A percentile compares a stretch with the other conserved stretches of the same genome.
Evolutionary conservation across 1,140 invertebrate genomes (phyloP).

Genomic region (Euwallacea fornicatus): DNA sequence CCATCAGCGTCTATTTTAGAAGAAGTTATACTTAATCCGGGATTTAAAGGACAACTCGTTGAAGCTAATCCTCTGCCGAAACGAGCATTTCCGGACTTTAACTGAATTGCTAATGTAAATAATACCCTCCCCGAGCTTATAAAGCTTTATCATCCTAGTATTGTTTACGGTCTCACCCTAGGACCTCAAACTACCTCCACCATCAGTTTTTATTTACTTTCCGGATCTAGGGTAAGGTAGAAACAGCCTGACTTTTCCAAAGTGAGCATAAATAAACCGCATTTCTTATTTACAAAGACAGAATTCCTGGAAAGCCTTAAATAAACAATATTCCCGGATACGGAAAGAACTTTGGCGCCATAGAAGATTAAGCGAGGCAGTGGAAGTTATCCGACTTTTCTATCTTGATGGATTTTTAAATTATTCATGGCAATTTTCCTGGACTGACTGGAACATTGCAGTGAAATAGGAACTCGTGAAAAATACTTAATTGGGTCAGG

Average conservation of each 20-base stretch:
- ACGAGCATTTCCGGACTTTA: not conserved
- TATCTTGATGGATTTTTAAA: conserved; percentile 6
- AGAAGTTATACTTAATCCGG: conserved; percentile 13
- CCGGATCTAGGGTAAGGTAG: not conserved
- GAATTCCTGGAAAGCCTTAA: not conserved
- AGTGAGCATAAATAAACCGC: conserved; percentile 6
- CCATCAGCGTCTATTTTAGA: not conserved
- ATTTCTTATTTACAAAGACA: conserved; percentile 11
- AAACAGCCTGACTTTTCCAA: not conserved
- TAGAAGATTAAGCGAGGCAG: not conserved
- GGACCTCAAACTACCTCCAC: conserved; percentile 3
- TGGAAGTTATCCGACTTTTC: not conserved
- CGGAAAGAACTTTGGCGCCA: not conserved
- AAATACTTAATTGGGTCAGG: conserved; percentile 2
- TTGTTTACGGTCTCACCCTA: not conserved
- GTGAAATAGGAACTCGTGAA: not conserved
- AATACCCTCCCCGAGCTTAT: too few species aligned
- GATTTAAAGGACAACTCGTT: conserved; percentile 9
- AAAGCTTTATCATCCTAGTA: too few species aligned
- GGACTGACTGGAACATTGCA: not conserved
- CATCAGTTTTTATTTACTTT: not conserved
- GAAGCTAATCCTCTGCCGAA: conserved; percentile 10
- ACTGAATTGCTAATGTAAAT: too few species aligned
- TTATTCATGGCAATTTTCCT: not conserved
- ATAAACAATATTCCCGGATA: conserved; percentile 11